Conservation (phyloP, 2,113 vertebrate species). For the Pithys albifrons region DNA sequence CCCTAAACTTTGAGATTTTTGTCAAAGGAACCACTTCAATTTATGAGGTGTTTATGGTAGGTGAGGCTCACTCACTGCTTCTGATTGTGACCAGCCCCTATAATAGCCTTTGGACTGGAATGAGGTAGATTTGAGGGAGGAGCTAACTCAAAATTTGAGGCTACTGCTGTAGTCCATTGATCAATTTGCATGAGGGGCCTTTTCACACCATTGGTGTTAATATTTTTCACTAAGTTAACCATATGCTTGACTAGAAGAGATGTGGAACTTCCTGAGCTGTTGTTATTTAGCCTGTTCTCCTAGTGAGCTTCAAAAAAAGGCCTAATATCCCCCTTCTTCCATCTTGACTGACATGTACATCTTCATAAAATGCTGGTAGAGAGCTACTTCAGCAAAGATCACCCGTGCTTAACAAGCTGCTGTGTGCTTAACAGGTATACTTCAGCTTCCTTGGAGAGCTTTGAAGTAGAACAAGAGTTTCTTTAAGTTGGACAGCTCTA, state of each 20-base stretch:
- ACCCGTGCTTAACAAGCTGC: neutral
- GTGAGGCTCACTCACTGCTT: neutral
- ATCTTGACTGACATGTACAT: neutral
- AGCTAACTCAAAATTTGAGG: neutral
- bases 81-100: neutral
- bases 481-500: neutral
- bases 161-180: neutral
- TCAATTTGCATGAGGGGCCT: accelerated
- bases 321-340: neutral
- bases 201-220: neutral
- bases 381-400: neutral
- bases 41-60: neutral
- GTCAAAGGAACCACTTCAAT: neutral
- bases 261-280: neutral
- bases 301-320: neutral
- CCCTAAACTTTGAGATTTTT: neutral
- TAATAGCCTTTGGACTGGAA: neutral
- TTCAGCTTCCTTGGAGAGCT: neutral
- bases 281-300: neutral
- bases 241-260: neutral
- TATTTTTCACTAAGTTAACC: neutral
- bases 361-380: neutral
- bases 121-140: neutral
- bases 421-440: neutral
- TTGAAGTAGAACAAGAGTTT: neutral